Evolutionary conservation across 2,797 vertebrate species (phyloP), one percentile per base, ranked within the genome.

Genomic region (Sebastiscus albofasciatus): DNA sequence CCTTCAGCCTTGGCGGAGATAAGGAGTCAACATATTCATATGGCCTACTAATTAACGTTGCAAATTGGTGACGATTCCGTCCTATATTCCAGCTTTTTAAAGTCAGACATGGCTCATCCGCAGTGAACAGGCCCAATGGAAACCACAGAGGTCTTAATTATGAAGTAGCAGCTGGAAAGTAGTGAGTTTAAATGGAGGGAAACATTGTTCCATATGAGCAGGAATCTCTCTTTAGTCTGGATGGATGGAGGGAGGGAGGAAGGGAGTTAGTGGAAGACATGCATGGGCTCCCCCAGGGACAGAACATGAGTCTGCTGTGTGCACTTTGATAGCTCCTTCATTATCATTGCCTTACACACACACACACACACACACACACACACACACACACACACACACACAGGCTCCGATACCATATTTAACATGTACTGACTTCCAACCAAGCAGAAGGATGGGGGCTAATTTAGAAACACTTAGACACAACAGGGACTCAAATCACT

Each of bases 391-490:
- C 36, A 42, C 71, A 56, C 36, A 26, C 59, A 49, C 77, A 60
- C 34, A 61, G 18, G 10, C 75, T 33, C n/a, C 20, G 2, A 67
- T 27, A 60, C n/a, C 36, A 67, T 56, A 74, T 36, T 58, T 55
- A 67, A 64, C 52, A 62, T 73, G 33, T 46, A 67, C 55, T 64
- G 52, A 49, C 55, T 12, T 71, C n/a, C 49, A 83, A 75, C 36
- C 65, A 62, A 64, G 72, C 80, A 79, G 27, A 69, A 75, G 66
- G 29, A 79, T 13, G 54, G 65, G 42, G 18, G 27, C 31, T 83
- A 39, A 79, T 79, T 70, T 74, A 65, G 74, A 83, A 73, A 67
- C 69, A 52, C 39, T 77, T 70, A 77, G 56, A 46, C 34, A 59
- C 73, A 60, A 71, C 54, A 71, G 72, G 66, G 59, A 64, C 26